A percentile compares a stretch with the other conserved stretches of the same genome.
Evolutionary conservation across 2,888 invertebrate species (phyloP).

Genomic region (Trissoscelio sp.): DNA sequence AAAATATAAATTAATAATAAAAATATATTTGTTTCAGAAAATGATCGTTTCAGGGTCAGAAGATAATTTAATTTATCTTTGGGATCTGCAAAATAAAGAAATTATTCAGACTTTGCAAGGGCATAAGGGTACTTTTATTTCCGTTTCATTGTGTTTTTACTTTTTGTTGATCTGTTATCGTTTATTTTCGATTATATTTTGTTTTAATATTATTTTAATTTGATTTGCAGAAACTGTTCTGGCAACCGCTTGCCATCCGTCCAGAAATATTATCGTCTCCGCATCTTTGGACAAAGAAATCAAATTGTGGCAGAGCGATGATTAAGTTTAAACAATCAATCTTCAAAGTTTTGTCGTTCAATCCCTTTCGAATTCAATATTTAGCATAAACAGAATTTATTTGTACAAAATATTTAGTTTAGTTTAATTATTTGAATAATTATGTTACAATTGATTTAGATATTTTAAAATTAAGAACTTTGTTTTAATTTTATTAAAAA

Average conservation of each 20-base stretch:
- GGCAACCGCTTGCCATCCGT: conserved; percentile 99
- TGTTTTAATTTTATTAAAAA: too few relatives aligned
- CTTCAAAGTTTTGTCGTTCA: too few relatives aligned
- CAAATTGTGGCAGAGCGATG: conserved; percentile 99
- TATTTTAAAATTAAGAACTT: too few relatives aligned
- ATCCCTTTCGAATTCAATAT: too few relatives aligned
- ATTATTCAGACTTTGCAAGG: conserved; percentile 98
- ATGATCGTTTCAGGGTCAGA: conserved; percentile 99
- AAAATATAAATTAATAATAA: too few relatives aligned
- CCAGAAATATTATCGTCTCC: conserved; percentile 99
- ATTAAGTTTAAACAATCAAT: conserved; percentile 87
- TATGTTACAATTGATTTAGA: too few relatives aligned
- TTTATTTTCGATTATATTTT: too few relatives aligned
- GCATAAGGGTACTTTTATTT: conserved; percentile 98
- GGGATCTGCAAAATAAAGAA: conserved; percentile 99
- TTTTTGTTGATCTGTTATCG: background rate
- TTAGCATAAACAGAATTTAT: too few relatives aligned
- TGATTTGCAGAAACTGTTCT: conserved; percentile 90
- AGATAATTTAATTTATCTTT: conserved; percentile 99
- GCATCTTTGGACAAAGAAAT: conserved; percentile 99
- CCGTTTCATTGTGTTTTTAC: too few relatives aligned
- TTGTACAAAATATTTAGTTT: too few relatives aligned
- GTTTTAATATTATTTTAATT: background rate
- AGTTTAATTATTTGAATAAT: too few relatives aligned
- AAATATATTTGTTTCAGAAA: background rate